phyloP scores from a whole-genome alignment of 1,140 invertebrate genomes.

The Palaemon carinicauda region DNA sequence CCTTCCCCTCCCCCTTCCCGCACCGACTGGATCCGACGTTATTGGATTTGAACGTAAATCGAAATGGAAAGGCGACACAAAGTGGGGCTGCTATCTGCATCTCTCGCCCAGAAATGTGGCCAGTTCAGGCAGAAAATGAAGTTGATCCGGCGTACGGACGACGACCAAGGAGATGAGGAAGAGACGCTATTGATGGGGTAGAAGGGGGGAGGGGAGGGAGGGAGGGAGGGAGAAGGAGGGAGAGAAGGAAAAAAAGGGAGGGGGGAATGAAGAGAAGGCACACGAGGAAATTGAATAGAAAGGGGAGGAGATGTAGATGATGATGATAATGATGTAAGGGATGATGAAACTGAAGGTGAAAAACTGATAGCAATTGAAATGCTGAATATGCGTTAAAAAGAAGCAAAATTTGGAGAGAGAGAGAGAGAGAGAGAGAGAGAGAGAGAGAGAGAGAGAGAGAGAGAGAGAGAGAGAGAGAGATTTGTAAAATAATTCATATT shows the following conservation, averaged over 20 bases:
- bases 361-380: no score
- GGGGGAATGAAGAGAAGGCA: not conserved
- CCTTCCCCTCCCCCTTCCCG: not conserved
- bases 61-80: slow-evolving; percentile 54
- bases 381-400: no score
- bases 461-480: not conserved
- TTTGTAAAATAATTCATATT: not conserved
- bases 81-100: slow-evolving; percentile 53
- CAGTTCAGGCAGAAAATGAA: slow-evolving; percentile 56
- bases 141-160: slow-evolving; percentile 31
- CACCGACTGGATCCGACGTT: slow-evolving; percentile 51
- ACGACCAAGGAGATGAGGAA: not conserved
- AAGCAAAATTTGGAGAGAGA: not conserved
- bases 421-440: slow-evolving; percentile 2
- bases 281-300: not conserved
- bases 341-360: not conserved
- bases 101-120: slow-evolving; percentile 51
- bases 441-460: slow-evolving; percentile 15
- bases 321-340: not conserved
- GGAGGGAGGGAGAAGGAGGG: not conserved
- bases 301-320: not conserved
- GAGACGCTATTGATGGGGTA: not conserved
- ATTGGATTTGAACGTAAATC: slow-evolving; percentile 54
- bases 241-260: no score
- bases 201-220: not conserved